Evolutionary conservation across 2,113 vertebrate species (phyloP).

Genomic region (Lasiurus borealis): DNA sequence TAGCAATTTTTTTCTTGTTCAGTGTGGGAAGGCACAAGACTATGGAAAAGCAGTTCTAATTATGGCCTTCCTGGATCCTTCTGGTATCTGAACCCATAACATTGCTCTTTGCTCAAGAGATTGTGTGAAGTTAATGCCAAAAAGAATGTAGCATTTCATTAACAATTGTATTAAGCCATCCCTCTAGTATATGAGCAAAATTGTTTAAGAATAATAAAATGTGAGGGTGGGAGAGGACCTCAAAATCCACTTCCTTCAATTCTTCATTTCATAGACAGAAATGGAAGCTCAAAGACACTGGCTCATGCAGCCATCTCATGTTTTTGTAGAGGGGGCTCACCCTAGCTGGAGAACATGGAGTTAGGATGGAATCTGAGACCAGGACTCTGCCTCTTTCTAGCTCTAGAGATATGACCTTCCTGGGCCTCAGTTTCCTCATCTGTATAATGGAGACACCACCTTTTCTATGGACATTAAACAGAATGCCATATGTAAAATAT

Average conservation of each 20-base stretch:
- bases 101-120: not conserved
- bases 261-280: not conserved
- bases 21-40: not conserved
- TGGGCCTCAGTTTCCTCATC: not conserved
- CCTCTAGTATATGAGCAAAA: not conserved
- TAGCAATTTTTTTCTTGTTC: no score
- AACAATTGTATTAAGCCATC: not conserved
- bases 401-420: not conserved
- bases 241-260: not conserved
- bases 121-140: not conserved
- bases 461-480: not conserved
- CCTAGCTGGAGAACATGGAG: rapidly evolving
- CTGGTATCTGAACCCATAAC: not conserved
- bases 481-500: rapidly evolving
- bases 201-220: not conserved
- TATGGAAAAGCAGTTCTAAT: not conserved
- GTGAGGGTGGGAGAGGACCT: rapidly evolving
- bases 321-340: rapidly evolving
- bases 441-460: rapidly evolving
- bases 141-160: not conserved
- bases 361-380: not conserved
- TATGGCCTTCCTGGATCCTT: not conserved
- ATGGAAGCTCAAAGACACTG: not conserved
- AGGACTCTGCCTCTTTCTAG: not conserved
- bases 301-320: no score